Conservation (phyloP, 1,140 invertebrate species). For the Zaprionus taronus region DNA sequence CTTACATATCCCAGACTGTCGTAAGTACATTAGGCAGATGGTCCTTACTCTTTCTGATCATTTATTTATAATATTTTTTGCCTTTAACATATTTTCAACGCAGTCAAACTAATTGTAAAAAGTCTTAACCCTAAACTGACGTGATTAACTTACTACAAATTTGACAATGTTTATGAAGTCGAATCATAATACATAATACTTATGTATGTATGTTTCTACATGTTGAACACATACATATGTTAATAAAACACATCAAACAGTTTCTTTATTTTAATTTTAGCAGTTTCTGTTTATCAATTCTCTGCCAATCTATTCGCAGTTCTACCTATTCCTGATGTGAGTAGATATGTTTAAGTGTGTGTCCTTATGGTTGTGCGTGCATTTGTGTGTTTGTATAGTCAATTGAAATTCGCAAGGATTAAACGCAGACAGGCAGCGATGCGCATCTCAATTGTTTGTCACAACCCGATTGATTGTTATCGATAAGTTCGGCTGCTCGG, state of each 20-base stretch:
- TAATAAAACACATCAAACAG: constrained; percentile 58
- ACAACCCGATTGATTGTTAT: constrained; percentile 54
- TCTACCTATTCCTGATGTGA: constrained; percentile 12
- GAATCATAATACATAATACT: too few species aligned
- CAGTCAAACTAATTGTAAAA: too few species aligned
- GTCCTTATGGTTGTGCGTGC: constrained; percentile 13
- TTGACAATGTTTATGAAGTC: too few species aligned
- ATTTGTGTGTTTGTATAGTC: constrained; percentile 35
- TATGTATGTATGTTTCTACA: neutral
- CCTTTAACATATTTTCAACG: too few species aligned
- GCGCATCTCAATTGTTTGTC: constrained; percentile 67
- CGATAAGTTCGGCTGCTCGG: constrained; percentile 54
- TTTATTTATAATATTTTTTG: too few species aligned
- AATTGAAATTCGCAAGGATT: constrained; percentile 76
- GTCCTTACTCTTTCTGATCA: too few species aligned
- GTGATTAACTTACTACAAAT: too few species aligned
- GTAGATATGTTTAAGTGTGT: constrained; percentile 11
- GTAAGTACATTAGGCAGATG: too few species aligned
- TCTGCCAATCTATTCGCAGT: constrained; percentile 60
- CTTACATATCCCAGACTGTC: too few species aligned
- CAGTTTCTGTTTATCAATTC: constrained; percentile 70
- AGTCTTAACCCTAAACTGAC: too few species aligned
- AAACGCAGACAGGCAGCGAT: constrained; percentile 69
- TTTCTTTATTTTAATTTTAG: constrained; percentile 62
- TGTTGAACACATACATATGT: neutral